These are phyloP conservation scores for Poecilia wingei DNA, from an alignment of 2,797 vertebrate species.

Conservation along the genomic window DNA sequence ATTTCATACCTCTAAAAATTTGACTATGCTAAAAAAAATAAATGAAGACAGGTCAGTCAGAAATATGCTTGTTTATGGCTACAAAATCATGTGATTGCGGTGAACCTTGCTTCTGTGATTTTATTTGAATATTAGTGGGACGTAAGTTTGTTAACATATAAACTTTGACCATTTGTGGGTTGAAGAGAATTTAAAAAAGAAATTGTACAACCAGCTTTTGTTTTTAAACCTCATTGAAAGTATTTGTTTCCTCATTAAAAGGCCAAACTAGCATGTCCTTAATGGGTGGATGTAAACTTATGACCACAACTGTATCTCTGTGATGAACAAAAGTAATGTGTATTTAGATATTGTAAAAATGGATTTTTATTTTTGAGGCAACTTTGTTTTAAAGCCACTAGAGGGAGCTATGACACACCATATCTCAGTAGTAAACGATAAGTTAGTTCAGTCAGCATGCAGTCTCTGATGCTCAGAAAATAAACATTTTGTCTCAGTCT, in stretches of 20 bases:
- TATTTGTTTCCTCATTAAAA: not conserved
- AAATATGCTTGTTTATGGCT: not conserved
- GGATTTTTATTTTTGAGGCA: conserved; percentile 21
- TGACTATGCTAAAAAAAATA: not conserved
- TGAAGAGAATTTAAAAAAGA: not conserved
- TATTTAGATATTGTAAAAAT: conserved; percentile 2
- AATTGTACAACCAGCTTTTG: not conserved
- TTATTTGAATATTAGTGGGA: not conserved
- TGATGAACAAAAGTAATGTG: not conserved
- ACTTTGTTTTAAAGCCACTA: conserved; percentile 41
- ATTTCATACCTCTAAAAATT: not conserved
- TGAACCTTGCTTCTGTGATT: not conserved
- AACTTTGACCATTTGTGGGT: not conserved
- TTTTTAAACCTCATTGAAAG: not conserved
- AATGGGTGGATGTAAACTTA: not conserved
- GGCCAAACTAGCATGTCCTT: not conserved
- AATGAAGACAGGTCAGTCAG: not conserved
- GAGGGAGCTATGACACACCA: conserved; percentile 60
- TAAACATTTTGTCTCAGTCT: not conserved
- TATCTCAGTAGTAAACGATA: not conserved
- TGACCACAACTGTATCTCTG: not conserved
- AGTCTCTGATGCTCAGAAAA: not conserved
- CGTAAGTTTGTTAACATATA: not conserved
- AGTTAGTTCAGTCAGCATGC: not conserved
- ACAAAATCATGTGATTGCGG: not conserved